Conservation (phyloP, 1,140 invertebrate species). For the Hyles euphorbiae region DNA sequence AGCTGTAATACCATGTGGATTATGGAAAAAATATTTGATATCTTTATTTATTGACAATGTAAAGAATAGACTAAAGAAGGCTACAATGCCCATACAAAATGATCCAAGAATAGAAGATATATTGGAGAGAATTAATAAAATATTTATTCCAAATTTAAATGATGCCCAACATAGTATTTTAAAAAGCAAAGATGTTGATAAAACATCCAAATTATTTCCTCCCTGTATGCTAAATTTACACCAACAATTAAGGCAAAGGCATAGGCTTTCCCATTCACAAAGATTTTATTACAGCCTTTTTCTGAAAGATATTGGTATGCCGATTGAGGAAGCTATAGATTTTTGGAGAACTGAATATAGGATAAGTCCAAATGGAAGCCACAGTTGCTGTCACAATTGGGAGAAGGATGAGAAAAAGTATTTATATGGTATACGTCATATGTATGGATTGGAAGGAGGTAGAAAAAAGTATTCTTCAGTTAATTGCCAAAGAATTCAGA, state of each 20-base stretch:
- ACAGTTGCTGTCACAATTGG: slow-evolving; percentile 79
- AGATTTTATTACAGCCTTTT: slow-evolving; percentile 83
- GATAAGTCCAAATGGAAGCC: slow-evolving; percentile 66
- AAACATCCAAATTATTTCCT: slow-evolving; percentile 79
- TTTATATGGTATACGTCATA: slow-evolving; percentile 82
- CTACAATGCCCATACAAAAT: slow-evolving; percentile 36
- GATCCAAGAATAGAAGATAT: slow-evolving; percentile 70
- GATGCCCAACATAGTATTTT: slow-evolving; percentile 30
- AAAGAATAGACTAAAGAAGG: slow-evolving; percentile 49
- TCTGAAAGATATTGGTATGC: slow-evolving; percentile 83
- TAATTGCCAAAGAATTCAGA: slow-evolving; percentile 75
- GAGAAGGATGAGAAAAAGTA: slow-evolving; percentile 79
- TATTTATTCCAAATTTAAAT: slow-evolving; percentile 25
- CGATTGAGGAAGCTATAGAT: slow-evolving; percentile 77
- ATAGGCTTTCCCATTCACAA: slow-evolving; percentile 85
- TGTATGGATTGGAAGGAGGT: slow-evolving; percentile 84
- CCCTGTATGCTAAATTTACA: slow-evolving; percentile 86
- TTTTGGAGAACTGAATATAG: slow-evolving; percentile 83
- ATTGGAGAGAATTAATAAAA: slow-evolving; percentile 49
- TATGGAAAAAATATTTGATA: slow-evolving; percentile 74
- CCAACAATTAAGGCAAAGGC: slow-evolving; percentile 76
- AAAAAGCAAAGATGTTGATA: slow-evolving; percentile 70
- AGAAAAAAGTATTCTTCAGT: slow-evolving; percentile 78
- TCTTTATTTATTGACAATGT: slow-evolving; percentile 73
- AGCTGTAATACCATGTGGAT: slow-evolving; percentile 73